Evolutionary conservation across 2,113 vertebrate genomes (phyloP).

Genomic region (Eurypyga helias): DNA sequence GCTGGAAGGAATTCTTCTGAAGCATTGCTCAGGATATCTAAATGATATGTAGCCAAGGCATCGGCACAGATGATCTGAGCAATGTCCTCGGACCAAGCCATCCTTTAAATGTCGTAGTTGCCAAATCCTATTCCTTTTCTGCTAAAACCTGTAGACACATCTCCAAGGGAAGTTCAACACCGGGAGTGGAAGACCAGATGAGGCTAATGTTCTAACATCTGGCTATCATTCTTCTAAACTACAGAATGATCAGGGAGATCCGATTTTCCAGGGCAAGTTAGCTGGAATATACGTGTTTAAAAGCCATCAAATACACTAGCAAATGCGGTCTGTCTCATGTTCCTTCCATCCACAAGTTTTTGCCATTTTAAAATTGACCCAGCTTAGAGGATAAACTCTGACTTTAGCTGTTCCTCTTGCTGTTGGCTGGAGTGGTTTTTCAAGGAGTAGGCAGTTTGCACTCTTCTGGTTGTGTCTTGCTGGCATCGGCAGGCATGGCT

Average conservation of each 20-base stretch:
- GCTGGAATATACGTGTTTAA: neutral
- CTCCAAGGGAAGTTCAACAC: neutral
- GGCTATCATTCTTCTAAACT: neutral
- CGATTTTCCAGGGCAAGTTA: neutral
- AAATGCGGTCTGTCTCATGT: neutral
- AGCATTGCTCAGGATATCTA: neutral
- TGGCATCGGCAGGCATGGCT: rapidly evolving
- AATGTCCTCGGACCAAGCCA: neutral
- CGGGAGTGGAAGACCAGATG: neutral
- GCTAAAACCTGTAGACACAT: neutral
- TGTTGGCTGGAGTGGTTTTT: neutral
- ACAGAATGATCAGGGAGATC: neutral
- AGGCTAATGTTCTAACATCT: neutral
- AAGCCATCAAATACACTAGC: neutral
- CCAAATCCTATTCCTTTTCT: neutral
- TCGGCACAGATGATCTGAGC: neutral
- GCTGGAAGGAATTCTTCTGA: neutral
- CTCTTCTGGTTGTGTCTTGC: rapidly evolving
- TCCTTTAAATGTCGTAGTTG: neutral
- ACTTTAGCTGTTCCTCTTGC: neutral
- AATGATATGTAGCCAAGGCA: neutral
- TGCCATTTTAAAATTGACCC: neutral
- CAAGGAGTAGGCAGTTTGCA: neutral
- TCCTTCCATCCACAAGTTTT: neutral
- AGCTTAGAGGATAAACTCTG: neutral